Evolutionary conservation across 35 echinoderm and acorn worm genomes (phyloP), one percentile per base, ranked within the genome.

Genomic region (Anneissia japonica): DNA sequence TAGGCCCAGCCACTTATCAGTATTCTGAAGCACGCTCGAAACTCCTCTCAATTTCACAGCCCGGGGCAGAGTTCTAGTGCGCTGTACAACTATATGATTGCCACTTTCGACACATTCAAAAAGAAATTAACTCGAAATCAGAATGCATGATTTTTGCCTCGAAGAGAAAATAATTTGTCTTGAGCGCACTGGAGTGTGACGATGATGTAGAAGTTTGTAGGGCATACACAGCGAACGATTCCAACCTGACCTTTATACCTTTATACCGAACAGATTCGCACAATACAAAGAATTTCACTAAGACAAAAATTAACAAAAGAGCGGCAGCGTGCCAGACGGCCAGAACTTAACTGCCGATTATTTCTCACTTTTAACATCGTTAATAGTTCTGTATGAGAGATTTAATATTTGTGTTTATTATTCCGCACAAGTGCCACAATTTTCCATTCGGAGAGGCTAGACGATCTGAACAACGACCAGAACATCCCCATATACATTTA

Each of bases 141-240:
- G 26, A 64, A 64, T 64, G 51, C 51, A 64, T 64, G 51, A 64
- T 64, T 64, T 64, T 64, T 64, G 51, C 51, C 51, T 64, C 51
- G 51, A 64, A 64, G 51, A 64, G 51, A 64, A 64, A 64, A 64
- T 64, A 64, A 64, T 64, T 64, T 64, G 51, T 64, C 51, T 64
- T 64, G 51, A 2, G 51, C 7, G 6, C 51, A 64, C 1, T 64
- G 6, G 21, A 64, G 51, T 64, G 51, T 64, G 51, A 64, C 51
- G 11, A 1, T 23, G 51, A 64, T 64, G 51, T 19, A 64, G 51
- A 64, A 64, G 51, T 64, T 64, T 64, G 51, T 64, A 64, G 51
- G 51, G 51, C 51, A 64, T 64, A 26, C 9, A 64, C 11, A 6
- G 19, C 7, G 1, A 6, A 64, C 5, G 19, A 64, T 16, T 64